A percentile compares a stretch with the other conserved stretches of the same genome.
These are phyloP conservation scores for Tetramorium bicarinatum DNA, from an alignment of 2,888 invertebrate species.

Conservation along the genomic window DNA sequence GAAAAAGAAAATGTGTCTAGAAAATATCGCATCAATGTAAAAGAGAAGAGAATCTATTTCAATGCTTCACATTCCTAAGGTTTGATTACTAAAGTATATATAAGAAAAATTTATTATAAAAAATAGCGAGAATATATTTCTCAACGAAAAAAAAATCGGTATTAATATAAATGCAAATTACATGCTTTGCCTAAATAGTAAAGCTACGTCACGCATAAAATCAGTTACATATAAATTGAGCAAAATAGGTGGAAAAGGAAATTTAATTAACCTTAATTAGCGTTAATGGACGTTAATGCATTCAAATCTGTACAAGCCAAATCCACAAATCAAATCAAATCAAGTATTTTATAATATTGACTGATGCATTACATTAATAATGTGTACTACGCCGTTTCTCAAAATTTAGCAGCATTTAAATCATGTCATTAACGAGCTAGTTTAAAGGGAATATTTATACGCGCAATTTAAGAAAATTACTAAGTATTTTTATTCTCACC, in stretches of 20 bases:
- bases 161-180: not conserved
- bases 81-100: not conserved
- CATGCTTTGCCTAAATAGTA: not conserved
- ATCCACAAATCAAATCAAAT: slow-evolving; percentile 43
- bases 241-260: not conserved
- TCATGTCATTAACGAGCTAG: slow-evolving; percentile 7
- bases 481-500: slow-evolving; percentile 2
- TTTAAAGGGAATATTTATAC: slow-evolving; percentile 43
- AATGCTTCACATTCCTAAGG: not conserved
- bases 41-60: not conserved
- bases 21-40: not conserved
- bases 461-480: slow-evolving; percentile 43
- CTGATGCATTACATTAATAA: slow-evolving; percentile 31
- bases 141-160: not conserved
- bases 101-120: not conserved
- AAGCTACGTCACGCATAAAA: not conserved
- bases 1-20: not conserved
- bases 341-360: slow-evolving; percentile 37
- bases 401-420: slow-evolving; percentile 16
- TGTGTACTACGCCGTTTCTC: not conserved
- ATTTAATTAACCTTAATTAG: slow-evolving; percentile 44
- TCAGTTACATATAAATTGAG: slow-evolving; percentile 3
- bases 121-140: not conserved
- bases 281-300: slow-evolving; percentile 40
- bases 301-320: slow-evolving; percentile 29